A percentile compares a stretch with the other conserved stretches of the same genome.
Conservation (phyloP, 2,113 vertebrate species). For the Panurus biarmicus region DNA sequence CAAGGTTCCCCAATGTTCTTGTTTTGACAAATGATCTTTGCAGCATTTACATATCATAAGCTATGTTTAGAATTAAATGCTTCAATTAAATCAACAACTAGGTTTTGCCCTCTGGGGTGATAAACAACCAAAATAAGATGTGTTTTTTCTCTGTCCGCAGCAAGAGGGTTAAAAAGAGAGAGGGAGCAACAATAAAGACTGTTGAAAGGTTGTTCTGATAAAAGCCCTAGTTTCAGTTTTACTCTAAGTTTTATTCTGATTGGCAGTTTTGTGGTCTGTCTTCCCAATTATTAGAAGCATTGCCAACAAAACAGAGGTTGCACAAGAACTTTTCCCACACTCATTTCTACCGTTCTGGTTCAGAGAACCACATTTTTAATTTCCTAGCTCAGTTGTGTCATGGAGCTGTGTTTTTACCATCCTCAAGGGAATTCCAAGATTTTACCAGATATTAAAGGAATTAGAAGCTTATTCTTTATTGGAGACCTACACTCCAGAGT, state of each 20-base stretch:
- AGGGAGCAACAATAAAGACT: not conserved
- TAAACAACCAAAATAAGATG: not conserved
- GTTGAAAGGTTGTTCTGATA: not conserved
- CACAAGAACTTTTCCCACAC: not conserved
- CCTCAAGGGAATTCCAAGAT: conserved; percentile 18
- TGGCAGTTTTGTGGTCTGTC: not conserved
- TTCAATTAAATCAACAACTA: conserved; percentile 2
- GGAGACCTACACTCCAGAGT: not conserved
- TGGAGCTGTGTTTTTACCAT: not conserved
- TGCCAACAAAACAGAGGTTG: not conserved
- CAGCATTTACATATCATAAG: conserved; percentile 16
- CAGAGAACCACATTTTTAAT: not conserved
- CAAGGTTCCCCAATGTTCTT: not conserved
- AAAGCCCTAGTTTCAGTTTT: not conserved
- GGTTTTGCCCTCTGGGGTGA: not conserved
- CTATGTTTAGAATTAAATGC: conserved; percentile 16
- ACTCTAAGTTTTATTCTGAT: not conserved
- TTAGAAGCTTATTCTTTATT: not conserved
- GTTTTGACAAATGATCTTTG: conserved; percentile 9
- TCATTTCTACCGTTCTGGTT: not conserved
- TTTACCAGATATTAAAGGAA: conserved; percentile 17
- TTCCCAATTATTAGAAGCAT: not conserved
- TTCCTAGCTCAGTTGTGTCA: not conserved
- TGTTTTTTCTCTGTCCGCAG: not conserved
- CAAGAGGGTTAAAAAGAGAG: not conserved